A percentile compares a stretch with the other conserved stretches of the same genome.
phyloP scores from a whole-genome alignment of 1,140 invertebrate genomes.

The Drosophila mojavensis region DNA sequence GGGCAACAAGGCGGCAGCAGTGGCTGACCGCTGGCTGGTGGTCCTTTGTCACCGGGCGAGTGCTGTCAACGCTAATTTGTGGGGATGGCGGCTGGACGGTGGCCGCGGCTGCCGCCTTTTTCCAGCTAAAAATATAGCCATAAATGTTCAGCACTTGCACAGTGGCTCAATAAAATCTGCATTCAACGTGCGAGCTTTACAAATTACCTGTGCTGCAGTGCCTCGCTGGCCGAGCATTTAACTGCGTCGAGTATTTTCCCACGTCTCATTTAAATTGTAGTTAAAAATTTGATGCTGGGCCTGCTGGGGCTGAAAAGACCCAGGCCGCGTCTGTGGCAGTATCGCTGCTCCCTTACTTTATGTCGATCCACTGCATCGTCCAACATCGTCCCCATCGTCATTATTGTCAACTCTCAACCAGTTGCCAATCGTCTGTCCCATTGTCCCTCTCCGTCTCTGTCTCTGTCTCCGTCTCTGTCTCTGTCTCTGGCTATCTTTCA shows the following conservation, averaged over 20 bases:
- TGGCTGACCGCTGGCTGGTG: constrained; percentile 48
- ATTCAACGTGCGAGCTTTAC: constrained; percentile 78
- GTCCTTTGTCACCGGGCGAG: constrained; percentile 62
- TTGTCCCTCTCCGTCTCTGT: constrained; percentile 6
- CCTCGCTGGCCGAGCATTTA: constrained; percentile 5
- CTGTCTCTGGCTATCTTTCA: constrained; percentile 48
- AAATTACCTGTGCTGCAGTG: constrained; percentile 53
- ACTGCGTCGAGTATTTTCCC: constrained; percentile 59
- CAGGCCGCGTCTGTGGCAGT: background rate
- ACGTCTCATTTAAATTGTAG: constrained; percentile 79
- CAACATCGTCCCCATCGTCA: constrained; percentile 54
- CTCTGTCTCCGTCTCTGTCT: constrained; percentile 33
- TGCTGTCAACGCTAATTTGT: constrained; percentile 78
- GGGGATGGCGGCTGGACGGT: background rate
- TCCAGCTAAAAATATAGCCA: constrained; percentile 69
- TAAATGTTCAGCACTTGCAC: constrained; percentile 62
- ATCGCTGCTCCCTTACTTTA: constrained; percentile 69
- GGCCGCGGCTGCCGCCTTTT: constrained; percentile 7
- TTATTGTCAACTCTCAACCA: constrained; percentile 78
- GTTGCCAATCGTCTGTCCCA: constrained; percentile 60
- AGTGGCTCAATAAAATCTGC: constrained; percentile 65
- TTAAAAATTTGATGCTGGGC: constrained; percentile 47
- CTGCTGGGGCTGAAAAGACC: too few relatives aligned
- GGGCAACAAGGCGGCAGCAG: background rate
- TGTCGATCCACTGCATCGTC: constrained; percentile 54